Base-by-base conservation (phyloP, 2,797 vertebrate species). In the Zalophus californianus region DNA sequence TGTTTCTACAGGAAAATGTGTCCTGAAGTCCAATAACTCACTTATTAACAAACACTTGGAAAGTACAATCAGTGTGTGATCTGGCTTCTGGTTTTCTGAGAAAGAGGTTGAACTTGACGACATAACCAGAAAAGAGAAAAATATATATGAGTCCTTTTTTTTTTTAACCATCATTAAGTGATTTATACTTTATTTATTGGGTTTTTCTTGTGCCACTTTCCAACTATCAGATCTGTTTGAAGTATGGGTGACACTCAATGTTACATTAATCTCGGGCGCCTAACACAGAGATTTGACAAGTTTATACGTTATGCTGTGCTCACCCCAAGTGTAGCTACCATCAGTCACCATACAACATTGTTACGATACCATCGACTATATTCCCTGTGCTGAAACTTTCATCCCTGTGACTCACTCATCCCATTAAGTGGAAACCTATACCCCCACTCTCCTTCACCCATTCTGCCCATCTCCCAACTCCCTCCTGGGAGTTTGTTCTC, bases 21-120 rank as follows among this genome's bases (percentile, higher is more conserved):
- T 91, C 68, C 50, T 23, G 38, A 75, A 75, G 44, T 88, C 27
- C 56, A 96, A 83, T 94, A 78, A 85, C 84, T 94, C 56, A 96
- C 89, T 32, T 38, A 96, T 96, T 94, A 92, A 91, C 93, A 77
- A 86, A 60, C 41, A 52, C 35, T 64, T 48, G 32, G n/a, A 66
- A 18, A 29, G 32, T 78, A 54, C 13, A 70, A 73, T 11, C 56
- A 48, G 13, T 44, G 11, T 75, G 1, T 60, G 62, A 25, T 5
- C 78, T 70, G 41, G 23, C 41, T 79, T 77, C 32, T 25, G 32
- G 5, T 32, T 72, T 72, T 29, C 75, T 77, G 32, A 4, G 7
- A 29, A 29, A 75, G 7, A 20, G 15, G 8, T 86, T 64, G 38
- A 80, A 70, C 29, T 48, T 56, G 29, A 20, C 23, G 0, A 86